phyloP scores from a whole-genome alignment of 2,113 vertebrate genomes.

The Heterotilapia buettikoferi region DNA sequence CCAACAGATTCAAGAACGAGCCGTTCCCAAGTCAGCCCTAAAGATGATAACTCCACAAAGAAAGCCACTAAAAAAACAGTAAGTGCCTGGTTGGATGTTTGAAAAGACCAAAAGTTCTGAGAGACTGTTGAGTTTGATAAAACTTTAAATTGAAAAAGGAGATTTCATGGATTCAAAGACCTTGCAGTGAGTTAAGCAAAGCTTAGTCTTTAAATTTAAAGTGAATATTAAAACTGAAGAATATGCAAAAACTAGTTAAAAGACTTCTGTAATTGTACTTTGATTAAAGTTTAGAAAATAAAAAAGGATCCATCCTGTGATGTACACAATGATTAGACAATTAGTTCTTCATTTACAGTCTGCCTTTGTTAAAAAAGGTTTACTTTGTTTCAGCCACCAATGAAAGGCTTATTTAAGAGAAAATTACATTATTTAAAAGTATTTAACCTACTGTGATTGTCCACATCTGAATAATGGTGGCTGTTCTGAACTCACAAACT shows the following conservation, averaged over 20 bases:
- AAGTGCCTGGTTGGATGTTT: background rate
- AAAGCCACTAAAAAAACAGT: background rate
- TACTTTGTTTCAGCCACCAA: background rate
- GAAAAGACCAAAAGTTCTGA: background rate
- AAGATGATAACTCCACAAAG: background rate
- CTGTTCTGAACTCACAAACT: background rate
- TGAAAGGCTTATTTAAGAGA: background rate
- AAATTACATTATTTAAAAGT: background rate
- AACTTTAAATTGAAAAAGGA: background rate
- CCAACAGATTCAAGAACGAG: background rate
- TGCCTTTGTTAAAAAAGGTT: background rate
- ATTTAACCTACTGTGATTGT: background rate
- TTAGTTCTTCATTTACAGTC: background rate
- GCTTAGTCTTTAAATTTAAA: background rate
- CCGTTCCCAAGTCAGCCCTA: background rate
- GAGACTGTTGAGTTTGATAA: background rate
- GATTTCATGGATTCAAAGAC: background rate
- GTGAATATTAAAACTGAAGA: background rate
- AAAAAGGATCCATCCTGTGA: background rate
- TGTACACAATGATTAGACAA: background rate
- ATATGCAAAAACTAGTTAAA: background rate
- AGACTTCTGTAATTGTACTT: background rate
- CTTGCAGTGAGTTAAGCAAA: background rate
- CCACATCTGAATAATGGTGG: background rate
- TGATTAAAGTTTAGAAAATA: background rate